These are phyloP conservation scores for Gracilinanus agilis DNA, from an alignment of 2,113 vertebrate species.

Conservation along the genomic window DNA sequence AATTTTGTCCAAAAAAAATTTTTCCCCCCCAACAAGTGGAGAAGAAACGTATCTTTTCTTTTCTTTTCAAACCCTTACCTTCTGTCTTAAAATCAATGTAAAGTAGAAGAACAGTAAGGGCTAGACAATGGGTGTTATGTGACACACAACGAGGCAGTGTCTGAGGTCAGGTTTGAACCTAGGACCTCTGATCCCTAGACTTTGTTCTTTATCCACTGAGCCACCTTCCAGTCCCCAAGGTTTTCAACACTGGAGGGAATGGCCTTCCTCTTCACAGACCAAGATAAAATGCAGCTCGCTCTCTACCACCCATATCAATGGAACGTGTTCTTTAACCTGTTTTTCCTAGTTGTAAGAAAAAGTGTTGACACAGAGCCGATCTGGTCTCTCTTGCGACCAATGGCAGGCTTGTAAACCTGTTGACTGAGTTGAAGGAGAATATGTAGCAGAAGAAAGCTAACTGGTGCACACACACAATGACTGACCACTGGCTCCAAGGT, in stretches of 20 bases:
- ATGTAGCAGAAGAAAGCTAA: neutral
- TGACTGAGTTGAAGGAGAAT: neutral
- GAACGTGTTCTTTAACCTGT: neutral
- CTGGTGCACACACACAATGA: neutral
- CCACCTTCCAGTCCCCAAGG: too few relatives aligned
- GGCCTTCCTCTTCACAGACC: neutral
- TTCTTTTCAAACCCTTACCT: too few relatives aligned
- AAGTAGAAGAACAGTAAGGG: too few relatives aligned
- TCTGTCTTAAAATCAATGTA: too few relatives aligned
- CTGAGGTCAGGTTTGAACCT: too few relatives aligned
- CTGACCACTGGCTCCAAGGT: neutral
- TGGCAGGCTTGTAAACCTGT: neutral
- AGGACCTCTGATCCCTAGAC: too few relatives aligned
- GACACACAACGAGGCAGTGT: too few relatives aligned
- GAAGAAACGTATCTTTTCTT: neutral
- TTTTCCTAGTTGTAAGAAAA: neutral
- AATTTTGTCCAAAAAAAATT: neutral
- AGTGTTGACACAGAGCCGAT: neutral
- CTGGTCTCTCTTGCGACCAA: neutral
- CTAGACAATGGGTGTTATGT: too few relatives aligned
- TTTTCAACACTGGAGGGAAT: neutral
- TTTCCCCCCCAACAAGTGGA: neutral
- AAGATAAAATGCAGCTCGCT: too few relatives aligned
- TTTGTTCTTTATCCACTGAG: too few relatives aligned
- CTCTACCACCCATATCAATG: neutral